Conservation (phyloP, 2,888 invertebrate species). For the Lochmaea capreae region DNA sequence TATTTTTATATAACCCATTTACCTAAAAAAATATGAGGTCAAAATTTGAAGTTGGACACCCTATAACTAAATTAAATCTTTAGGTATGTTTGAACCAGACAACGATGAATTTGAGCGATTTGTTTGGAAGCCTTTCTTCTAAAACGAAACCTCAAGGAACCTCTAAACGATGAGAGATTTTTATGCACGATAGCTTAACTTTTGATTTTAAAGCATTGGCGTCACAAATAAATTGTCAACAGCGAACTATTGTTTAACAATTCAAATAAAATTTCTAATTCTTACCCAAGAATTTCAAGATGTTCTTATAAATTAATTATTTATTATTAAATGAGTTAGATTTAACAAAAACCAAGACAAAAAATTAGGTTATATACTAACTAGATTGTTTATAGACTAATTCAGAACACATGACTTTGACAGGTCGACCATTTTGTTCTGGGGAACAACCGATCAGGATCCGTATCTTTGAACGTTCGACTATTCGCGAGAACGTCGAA, state of each 20-base stretch:
- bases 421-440: too few relatives aligned
- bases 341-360: neutral
- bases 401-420: too few relatives aligned
- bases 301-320: too few relatives aligned
- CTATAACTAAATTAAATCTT: neutral
- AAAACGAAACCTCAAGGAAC: neutral
- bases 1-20: too few relatives aligned
- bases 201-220: neutral
- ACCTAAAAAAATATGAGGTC: too few relatives aligned
- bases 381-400: too few relatives aligned
- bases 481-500: too few relatives aligned
- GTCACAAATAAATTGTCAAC: neutral
- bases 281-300: neutral
- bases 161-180: neutral
- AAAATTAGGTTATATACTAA: too few relatives aligned
- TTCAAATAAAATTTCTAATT: neutral
- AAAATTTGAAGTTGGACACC: too few relatives aligned
- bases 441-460: too few relatives aligned
- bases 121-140: neutral
- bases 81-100: neutral
- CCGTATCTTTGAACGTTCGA: too few relatives aligned
- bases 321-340: neutral
- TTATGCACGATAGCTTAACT: neutral
- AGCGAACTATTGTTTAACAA: neutral
- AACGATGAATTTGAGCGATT: neutral